These are phyloP conservation scores for Ctenomys sociabilis DNA, from an alignment of 2,113 vertebrate genomes.

Conservation along the genomic window DNA sequence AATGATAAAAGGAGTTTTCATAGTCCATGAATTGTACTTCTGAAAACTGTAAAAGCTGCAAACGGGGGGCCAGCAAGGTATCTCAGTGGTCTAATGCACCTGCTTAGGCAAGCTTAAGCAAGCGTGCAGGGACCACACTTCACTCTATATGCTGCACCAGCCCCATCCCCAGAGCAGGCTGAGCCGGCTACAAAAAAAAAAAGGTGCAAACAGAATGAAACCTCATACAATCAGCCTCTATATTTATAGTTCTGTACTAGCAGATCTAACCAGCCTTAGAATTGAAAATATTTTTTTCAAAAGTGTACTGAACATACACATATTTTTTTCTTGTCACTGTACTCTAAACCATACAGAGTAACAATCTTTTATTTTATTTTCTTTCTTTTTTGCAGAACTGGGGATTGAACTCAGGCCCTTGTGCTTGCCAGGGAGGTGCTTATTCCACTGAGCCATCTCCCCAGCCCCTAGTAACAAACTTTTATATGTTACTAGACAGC, in stretches of 20 bases:
- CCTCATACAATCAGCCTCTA: constrained; percentile 63
- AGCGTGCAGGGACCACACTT: no score
- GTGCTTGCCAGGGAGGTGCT: no score
- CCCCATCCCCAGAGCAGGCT: no score
- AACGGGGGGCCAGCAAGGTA: no score
- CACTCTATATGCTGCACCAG: no score
- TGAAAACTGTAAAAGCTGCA: constrained; percentile 64
- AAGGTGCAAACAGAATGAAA: constrained; percentile 83
- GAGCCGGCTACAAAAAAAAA: neutral
- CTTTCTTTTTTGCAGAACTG: no score
- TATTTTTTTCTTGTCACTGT: neutral
- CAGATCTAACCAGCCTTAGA: neutral
- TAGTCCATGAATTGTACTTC: constrained; percentile 86
- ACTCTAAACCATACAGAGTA: neutral
- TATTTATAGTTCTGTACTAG: neutral
- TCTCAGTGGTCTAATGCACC: no score
- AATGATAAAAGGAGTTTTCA: constrained; percentile 83
- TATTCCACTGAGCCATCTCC: no score
- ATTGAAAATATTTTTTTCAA: neutral
- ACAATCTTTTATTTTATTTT: no score
- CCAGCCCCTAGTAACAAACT: neutral
- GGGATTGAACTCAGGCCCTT: no score
- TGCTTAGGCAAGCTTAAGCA: no score
- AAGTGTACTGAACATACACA: neutral
- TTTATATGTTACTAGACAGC: neutral